Conservation (phyloP, 2,888 invertebrate species). For the Temnothorax unifasciatus region DNA sequence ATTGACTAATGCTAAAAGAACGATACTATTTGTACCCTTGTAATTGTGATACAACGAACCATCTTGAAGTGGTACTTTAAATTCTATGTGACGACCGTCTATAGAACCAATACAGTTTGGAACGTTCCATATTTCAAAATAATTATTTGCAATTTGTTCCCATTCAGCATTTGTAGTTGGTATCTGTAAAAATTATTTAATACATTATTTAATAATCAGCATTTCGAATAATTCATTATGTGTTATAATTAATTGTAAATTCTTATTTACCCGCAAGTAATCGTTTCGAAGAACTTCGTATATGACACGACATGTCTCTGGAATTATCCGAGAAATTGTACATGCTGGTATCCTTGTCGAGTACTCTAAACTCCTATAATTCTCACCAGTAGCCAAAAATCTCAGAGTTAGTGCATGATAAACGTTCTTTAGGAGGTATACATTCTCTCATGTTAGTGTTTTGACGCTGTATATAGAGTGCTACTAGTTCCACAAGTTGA, state of each 20-base stretch:
- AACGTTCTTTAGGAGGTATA: neutral
- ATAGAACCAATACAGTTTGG: neutral
- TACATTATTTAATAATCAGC: too few species aligned
- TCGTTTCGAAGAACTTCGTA: neutral
- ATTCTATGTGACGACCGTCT: neutral
- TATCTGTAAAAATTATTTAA: neutral
- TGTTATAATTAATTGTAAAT: neutral
- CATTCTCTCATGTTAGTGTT: neutral
- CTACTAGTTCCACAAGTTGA: neutral
- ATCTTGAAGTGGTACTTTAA: neutral
- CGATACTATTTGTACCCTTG: neutral
- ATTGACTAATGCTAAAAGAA: slow-evolving; percentile 17
- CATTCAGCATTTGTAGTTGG: neutral
- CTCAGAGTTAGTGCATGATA: neutral
- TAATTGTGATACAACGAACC: neutral
- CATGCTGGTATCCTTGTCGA: neutral
- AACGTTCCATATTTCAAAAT: neutral
- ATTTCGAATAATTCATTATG: too few species aligned
- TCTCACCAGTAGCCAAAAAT: neutral
- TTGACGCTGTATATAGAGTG: neutral
- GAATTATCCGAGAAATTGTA: neutral
- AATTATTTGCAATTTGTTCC: neutral
- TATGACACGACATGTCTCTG: neutral
- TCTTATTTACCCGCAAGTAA: neutral
- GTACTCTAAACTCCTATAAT: neutral